Base-by-base conservation (phyloP, 1,140 invertebrate genomes). In the Coboldia fuscipes region DNA sequence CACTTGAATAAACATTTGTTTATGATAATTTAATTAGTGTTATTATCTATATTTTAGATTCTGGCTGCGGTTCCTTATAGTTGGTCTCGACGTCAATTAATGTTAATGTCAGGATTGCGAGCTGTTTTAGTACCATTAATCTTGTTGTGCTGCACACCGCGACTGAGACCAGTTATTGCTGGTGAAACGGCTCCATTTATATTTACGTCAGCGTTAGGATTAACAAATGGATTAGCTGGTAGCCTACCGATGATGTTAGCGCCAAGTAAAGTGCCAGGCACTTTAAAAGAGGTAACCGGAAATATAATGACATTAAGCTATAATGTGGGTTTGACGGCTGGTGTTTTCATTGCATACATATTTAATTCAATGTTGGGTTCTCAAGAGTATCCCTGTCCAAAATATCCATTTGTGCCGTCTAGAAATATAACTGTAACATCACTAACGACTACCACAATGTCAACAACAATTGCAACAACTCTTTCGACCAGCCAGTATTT, bases 271-370 rank as follows among this genome's bases (percentile, higher is more conserved):
- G 82, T 90, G 2, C 62, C 71, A 2, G 73, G 76, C 35, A 68
- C 76, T n/a, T 63, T 75, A 37, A 64, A 74, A 33, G 79, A 84
- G 57, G 58, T 83, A 1, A 74, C 62, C 72, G 83, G 83, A 34
- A 90, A 92, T 44, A 84, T 90, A 42, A 92, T 92, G 84, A 90
- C 83, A 0, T 46, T 90, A 0, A 82, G 80, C 0, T 92, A 92
- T 48, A 85, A 76, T 45, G 66, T 81, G 26, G 84, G 85, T 2
- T 58, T 90, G 18, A 76, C 82, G 1, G 65, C 72, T 3, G 85
- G 85, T 2, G 81, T 82, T 1, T 51, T 81, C 2, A 66, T 82
- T 28, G 82, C 83, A 1, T 92, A 89, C 45, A 57, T 83, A 9
- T 58, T 89, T 34, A 71, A 88, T 44, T 66, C 68, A 2, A 66